phyloP scores from a whole-genome alignment of 1,140 invertebrate genomes.

The Phymorhynchus buccinoides region DNA sequence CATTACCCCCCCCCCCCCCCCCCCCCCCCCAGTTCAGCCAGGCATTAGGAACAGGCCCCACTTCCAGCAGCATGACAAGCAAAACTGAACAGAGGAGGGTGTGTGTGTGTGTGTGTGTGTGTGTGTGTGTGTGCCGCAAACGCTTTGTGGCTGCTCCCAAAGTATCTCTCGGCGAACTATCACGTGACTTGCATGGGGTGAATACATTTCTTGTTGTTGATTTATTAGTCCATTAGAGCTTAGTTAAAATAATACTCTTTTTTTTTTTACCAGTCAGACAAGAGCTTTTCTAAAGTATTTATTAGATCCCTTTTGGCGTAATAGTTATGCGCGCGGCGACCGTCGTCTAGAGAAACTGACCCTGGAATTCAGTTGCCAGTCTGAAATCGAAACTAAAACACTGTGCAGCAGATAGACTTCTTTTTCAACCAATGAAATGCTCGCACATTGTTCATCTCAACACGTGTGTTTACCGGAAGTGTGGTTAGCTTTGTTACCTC shows the following conservation, averaged over 20 bases:
- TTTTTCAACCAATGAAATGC: conserved; percentile 2
- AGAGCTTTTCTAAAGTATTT: no score
- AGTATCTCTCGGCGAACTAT: no score
- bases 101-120: no score
- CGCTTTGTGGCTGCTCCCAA: no score
- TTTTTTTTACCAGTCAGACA: no score
- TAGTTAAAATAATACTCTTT: not conserved
- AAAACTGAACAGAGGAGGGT: no score
- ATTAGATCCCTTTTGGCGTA: not conserved
- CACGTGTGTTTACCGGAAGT: conserved; percentile 18
- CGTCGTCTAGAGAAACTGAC: not conserved
- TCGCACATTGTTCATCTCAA: not conserved
- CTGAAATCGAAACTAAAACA: not conserved
- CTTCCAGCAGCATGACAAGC: no score
- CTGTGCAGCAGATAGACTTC: not conserved
- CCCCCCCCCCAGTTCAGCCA: no score
- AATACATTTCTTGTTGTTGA: not conserved
- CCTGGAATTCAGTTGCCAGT: not conserved
- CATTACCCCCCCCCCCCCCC: no score
- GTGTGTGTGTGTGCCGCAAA: no score
- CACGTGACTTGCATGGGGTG: no score
- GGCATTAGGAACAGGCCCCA: no score
- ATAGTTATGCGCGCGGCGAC: not conserved
- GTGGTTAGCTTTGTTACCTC: not conserved
- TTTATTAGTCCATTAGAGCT: not conserved